Conservation (phyloP, 2,113 vertebrate genomes). For the Gymnobelideus leadbeateri region DNA sequence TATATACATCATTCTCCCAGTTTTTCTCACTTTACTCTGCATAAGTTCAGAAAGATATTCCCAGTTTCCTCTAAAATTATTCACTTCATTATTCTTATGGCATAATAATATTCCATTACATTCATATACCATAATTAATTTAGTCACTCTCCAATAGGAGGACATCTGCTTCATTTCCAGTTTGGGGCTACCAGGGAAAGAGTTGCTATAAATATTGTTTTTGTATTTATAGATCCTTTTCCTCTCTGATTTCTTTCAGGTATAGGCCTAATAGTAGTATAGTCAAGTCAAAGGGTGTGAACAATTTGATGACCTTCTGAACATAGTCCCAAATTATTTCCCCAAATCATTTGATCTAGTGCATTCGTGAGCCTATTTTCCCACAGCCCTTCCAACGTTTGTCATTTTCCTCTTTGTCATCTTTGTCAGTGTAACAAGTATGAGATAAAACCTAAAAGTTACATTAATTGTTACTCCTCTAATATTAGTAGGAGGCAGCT, state of each 20-base stretch:
- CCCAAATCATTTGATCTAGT: background rate
- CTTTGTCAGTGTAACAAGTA: background rate
- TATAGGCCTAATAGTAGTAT: background rate
- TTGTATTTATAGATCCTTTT: background rate
- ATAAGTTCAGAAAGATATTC: background rate
- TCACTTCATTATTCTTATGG: background rate
- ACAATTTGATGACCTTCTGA: background rate
- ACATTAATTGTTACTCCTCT: background rate
- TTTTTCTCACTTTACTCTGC: background rate
- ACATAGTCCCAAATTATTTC: background rate
- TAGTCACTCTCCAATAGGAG: background rate
- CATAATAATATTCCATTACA: background rate
- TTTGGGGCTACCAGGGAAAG: background rate
- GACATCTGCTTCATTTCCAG: background rate
- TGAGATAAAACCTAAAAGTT: background rate
- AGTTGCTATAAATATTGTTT: background rate
- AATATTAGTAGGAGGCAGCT: background rate
- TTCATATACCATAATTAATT: background rate
- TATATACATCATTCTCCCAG: background rate
- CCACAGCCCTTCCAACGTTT: background rate
- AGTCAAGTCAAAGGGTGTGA: background rate
- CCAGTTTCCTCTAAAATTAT: background rate
- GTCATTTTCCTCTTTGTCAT: background rate
- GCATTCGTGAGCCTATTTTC: background rate
- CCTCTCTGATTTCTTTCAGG: background rate